These are phyloP conservation scores for Lottia gigantea DNA, from an alignment of 2,888 invertebrate species.

Conservation along the genomic window DNA sequence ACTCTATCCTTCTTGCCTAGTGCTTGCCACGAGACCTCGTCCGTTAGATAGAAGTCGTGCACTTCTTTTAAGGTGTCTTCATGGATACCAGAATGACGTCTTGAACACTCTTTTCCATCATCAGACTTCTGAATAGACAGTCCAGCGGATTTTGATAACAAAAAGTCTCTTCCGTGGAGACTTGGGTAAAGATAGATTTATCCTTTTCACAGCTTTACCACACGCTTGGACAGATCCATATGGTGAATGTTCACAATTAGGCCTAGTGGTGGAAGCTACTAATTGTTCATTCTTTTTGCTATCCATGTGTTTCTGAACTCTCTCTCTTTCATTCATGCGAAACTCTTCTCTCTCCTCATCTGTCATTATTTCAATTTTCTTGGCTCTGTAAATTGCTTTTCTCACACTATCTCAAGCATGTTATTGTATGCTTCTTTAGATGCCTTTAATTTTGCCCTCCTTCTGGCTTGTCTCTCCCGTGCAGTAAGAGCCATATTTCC, in stretches of 20 bases:
- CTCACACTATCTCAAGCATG: too few relatives aligned
- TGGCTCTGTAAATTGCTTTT: too few relatives aligned
- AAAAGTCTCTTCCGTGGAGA: neutral
- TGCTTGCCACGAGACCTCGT: neutral
- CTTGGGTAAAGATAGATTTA: neutral
- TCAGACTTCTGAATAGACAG: neutral
- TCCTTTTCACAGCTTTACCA: neutral
- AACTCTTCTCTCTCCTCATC: too few relatives aligned
- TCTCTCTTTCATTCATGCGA: too few relatives aligned
- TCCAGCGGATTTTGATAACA: neutral
- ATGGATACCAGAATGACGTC: neutral
- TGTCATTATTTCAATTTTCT: too few relatives aligned
- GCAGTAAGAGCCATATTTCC: too few relatives aligned
- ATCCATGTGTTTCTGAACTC: too few relatives aligned
- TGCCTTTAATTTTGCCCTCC: too few relatives aligned
- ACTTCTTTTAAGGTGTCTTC: neutral
- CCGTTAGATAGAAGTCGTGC: neutral
- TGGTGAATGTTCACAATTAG: neutral
- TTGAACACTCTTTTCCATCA: neutral
- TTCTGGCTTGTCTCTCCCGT: too few relatives aligned
- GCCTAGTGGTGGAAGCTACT: too few relatives aligned
- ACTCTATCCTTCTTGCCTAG: neutral
- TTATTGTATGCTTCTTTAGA: too few relatives aligned
- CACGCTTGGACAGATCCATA: neutral
- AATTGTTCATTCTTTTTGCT: too few relatives aligned